Evolutionary conservation across 2,888 invertebrate species (phyloP), one percentile per base, ranked within the genome.

Genomic region (Biston betularia): DNA sequence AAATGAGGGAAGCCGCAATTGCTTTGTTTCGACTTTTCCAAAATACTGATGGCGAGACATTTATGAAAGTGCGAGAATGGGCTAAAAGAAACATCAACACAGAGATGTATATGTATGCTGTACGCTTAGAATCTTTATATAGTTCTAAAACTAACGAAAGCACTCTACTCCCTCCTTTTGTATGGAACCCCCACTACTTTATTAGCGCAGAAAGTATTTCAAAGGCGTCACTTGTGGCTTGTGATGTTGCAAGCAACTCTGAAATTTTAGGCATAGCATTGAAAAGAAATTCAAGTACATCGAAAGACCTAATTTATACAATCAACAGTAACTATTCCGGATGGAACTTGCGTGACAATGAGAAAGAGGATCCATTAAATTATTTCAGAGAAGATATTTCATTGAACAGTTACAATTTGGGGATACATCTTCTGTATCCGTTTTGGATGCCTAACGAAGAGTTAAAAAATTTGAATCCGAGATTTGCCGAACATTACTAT

Each of bases 311-410:
- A 4, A 70, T 91, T 38, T 73, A 77, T 9, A 86, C 35, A 7
- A 35, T 93, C 3, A 90, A 92, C 60, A 81, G 86, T 9, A 93
- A 93, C 71, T 92, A 93, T 73, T 93, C 93, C 1, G 87, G 93
- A 58, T 95, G 94, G 94, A 95, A 95, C 77, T 68, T 93, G 84
- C 79, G 86, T 75, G 75, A 89, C 84, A 84, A 87, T 63, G 86
- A 84, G 65, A 89, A 91, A 59, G 94, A 95, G 71, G 90, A 93
- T 72, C 88, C 91, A 63, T 77, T 96, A 11, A 94, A 95, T 65
- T 96, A 96, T 77, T 96, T 95, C 78, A 94, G 94, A 70, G 96
- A 96, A 89, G 96, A 96, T 72, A 88, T 95, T 63, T 94, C 94
- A 34, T 79, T 96, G 11, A 96, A 95, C 78, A 87, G 92, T 53